Evolutionary conservation across 2,888 invertebrate genomes (phyloP).

Genomic region (Celastrina argiolus): DNA sequence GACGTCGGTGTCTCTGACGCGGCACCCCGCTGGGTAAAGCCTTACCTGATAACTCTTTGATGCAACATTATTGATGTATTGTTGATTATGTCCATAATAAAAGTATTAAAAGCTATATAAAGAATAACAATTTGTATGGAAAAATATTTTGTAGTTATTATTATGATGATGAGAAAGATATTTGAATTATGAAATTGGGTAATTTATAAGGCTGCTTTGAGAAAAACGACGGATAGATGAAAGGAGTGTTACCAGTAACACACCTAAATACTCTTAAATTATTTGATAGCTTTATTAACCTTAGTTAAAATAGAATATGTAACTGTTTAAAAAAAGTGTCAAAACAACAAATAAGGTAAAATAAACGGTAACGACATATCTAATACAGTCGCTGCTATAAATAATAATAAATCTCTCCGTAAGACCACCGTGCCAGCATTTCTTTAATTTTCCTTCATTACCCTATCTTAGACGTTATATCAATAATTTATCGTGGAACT

Average conservation of each 20-base stretch:
- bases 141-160: background rate
- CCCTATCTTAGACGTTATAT: constrained; percentile 38
- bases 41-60: constrained; percentile 59
- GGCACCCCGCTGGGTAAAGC: constrained; percentile 56
- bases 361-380: background rate
- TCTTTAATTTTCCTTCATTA: constrained; percentile 19
- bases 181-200: background rate
- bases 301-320: too few species aligned
- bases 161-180: background rate
- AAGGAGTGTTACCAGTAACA: too few species aligned
- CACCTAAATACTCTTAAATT: too few species aligned
- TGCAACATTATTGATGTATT: constrained; percentile 61
- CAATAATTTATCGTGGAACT: constrained; percentile 61
- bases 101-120: constrained; percentile 62
- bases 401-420: background rate
- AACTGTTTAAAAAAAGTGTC: too few species aligned
- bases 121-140: constrained; percentile 31
- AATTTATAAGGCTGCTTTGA: background rate
- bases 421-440: background rate
- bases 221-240: background rate
- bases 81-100: constrained; percentile 69
- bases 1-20: constrained; percentile 54
- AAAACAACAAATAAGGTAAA: background rate
- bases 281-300: too few species aligned
- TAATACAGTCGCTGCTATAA: background rate